These are phyloP conservation scores for Phyllostomus hastatus DNA, from an alignment of 2,113 vertebrate species.

Conservation along the genomic window DNA sequence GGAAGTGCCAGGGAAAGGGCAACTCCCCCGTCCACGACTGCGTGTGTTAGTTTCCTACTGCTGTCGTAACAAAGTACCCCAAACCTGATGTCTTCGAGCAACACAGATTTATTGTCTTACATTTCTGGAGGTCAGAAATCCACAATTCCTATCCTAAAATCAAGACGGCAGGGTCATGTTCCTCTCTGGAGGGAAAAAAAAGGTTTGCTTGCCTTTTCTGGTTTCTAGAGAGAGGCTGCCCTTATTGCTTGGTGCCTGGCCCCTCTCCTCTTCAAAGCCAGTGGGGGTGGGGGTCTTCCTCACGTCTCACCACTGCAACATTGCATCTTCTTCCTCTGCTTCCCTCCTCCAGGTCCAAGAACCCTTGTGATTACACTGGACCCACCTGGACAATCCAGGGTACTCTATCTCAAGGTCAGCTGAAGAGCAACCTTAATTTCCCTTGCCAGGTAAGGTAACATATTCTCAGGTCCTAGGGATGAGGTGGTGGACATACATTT, in stretches of 20 bases:
- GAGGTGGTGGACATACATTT: neutral
- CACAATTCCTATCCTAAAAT: neutral
- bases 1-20: neutral
- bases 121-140: neutral
- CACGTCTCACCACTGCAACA: neutral
- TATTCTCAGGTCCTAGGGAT: neutral
- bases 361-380: neutral
- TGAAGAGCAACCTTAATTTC: neutral
- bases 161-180: neutral
- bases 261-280: neutral
- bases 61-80: neutral
- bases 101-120: neutral
- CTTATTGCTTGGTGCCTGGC: rapidly evolving
- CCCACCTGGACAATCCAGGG: neutral
- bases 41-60: neutral
- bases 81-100: neutral
- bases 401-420: neutral
- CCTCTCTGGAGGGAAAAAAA: neutral
- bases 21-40: rapidly evolving
- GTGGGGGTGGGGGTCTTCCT: neutral
- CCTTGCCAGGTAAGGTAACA: neutral
- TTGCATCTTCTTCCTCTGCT: neutral
- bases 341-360: neutral
- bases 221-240: neutral
- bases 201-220: neutral